Percentiles rank a stretch among this genome's conserved stretches.
Evolutionary conservation across 1,140 invertebrate genomes (phyloP).

Genomic region (Euura lappo): DNA sequence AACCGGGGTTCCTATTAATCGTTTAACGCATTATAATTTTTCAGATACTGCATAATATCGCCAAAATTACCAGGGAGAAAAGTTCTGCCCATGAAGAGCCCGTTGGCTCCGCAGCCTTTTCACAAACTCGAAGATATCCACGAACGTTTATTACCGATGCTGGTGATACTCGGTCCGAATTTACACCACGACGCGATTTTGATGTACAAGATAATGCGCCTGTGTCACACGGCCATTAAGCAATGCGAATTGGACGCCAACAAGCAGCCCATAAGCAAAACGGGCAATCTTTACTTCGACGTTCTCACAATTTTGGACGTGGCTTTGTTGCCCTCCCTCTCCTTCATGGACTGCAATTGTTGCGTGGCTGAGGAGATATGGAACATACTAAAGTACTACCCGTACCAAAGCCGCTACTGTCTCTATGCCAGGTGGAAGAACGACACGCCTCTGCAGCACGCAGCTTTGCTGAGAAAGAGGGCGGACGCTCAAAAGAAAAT

Average conservation of each 20-base stretch:
- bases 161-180: conserved; percentile 86
- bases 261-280: conserved; percentile 50
- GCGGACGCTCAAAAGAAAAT: conserved; percentile 90
- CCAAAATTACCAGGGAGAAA: conserved; percentile 70
- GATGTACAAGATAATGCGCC: conserved; percentile 83
- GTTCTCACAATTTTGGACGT: conserved; percentile 87
- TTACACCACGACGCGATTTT: conserved; percentile 87
- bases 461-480: conserved; percentile 79
- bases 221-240: conserved; percentile 63
- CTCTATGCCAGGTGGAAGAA: conserved; percentile 96
- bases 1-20: conserved; percentile 29
- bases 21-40: conserved; percentile 33
- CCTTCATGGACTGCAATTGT: conserved; percentile 92
- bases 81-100: conserved; percentile 64
- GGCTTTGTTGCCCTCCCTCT: conserved; percentile 86
- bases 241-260: conserved; percentile 50
- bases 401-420: conserved; percentile 91
- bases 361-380: conserved; percentile 96
- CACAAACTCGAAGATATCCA: conserved; percentile 75
- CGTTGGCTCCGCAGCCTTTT: conserved; percentile 66
- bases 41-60: conserved; percentile 74
- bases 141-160: conserved; percentile 84
- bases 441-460: conserved; percentile 81
- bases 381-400: conserved; percentile 88
- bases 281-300: conserved; percentile 72